A percentile compares a stretch with the other conserved stretches of the same genome.
Evolutionary conservation across 2,113 vertebrate species (phyloP).

Genomic region (Gnathonemus echidnorhynchus): DNA sequence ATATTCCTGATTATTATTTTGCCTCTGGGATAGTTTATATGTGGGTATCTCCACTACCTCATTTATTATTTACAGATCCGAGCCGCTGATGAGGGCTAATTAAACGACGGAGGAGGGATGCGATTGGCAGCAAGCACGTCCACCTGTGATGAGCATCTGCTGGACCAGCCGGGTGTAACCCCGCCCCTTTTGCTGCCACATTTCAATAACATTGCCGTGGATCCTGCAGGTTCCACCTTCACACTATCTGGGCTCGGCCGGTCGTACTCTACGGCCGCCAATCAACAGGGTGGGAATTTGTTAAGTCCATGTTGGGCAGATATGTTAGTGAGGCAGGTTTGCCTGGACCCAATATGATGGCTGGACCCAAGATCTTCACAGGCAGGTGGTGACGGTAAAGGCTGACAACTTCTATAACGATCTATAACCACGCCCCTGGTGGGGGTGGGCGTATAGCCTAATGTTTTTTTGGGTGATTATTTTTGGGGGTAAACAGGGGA

Average conservation of each 20-base stretch:
- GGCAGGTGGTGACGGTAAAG: not conserved
- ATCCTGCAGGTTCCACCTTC: slow-evolving; percentile 21
- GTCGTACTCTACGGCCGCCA: slow-evolving; percentile 43
- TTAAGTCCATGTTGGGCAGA: slow-evolving; percentile 49
- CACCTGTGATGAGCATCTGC: slow-evolving; percentile 57
- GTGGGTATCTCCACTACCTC: slow-evolving; percentile 42
- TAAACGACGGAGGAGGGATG: slow-evolving; percentile 49
- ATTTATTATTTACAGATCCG: slow-evolving; percentile 57
- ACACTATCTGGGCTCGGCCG: slow-evolving; percentile 45
- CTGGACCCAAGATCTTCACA: slow-evolving; percentile 18
- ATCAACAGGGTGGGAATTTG: slow-evolving; percentile 43
- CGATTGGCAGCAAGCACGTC: slow-evolving; percentile 57
- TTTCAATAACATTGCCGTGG: not conserved
- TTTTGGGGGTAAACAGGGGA: not conserved
- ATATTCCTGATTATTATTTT: slow-evolving; percentile 39
- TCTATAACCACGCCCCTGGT: not conserved
- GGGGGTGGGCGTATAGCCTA: not conserved
- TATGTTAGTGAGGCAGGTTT: slow-evolving; percentile 23
- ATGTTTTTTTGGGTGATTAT: not conserved
- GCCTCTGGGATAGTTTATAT: slow-evolving; percentile 47
- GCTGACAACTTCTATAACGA: not conserved
- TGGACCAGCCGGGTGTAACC: slow-evolving; percentile 37
- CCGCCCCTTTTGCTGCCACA: not conserved
- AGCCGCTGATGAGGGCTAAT: slow-evolving; percentile 58
- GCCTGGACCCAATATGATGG: not conserved